Percentiles rank a stretch among this genome's conserved stretches.
Evolutionary conservation across 2,113 vertebrate species (phyloP).

Genomic region (Orcinus orca): DNA sequence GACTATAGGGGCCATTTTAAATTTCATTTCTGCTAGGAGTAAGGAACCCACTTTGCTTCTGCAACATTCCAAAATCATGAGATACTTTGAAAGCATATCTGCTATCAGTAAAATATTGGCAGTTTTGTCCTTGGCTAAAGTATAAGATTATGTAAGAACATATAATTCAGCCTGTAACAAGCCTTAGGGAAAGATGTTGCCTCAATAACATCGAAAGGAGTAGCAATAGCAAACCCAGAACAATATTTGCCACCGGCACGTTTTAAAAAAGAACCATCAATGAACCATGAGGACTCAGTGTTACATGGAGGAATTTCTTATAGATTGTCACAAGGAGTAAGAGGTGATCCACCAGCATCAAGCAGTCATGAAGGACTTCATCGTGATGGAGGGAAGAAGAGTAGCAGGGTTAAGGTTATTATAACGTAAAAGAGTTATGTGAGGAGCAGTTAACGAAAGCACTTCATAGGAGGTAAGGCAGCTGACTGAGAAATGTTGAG

Average conservation of each 20-base stretch:
- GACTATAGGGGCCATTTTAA: background rate
- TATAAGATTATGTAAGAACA: background rate
- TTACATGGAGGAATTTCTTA: background rate
- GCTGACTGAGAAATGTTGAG: background rate
- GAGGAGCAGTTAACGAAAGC: background rate
- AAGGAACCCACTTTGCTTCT: background rate
- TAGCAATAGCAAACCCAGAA: background rate
- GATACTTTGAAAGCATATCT: background rate
- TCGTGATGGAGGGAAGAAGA: background rate
- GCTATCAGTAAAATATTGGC: background rate
- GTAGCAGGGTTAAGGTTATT: background rate
- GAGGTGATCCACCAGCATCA: background rate
- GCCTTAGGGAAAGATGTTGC: background rate
- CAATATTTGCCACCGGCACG: background rate
- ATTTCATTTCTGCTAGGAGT: background rate
- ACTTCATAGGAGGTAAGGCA: background rate
- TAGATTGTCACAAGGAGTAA: background rate
- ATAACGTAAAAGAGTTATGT: background rate
- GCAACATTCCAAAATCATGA: background rate
- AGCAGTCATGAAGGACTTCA: background rate
- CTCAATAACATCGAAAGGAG: background rate
- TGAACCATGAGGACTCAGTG: background rate
- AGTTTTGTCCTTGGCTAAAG: background rate
- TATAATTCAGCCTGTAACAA: background rate
- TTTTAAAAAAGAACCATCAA: background rate